Percentiles rank a stretch among this genome's conserved stretches.
Conservation (phyloP, 2,113 vertebrate genomes). For the Dicerorhinus sumatrensis region DNA sequence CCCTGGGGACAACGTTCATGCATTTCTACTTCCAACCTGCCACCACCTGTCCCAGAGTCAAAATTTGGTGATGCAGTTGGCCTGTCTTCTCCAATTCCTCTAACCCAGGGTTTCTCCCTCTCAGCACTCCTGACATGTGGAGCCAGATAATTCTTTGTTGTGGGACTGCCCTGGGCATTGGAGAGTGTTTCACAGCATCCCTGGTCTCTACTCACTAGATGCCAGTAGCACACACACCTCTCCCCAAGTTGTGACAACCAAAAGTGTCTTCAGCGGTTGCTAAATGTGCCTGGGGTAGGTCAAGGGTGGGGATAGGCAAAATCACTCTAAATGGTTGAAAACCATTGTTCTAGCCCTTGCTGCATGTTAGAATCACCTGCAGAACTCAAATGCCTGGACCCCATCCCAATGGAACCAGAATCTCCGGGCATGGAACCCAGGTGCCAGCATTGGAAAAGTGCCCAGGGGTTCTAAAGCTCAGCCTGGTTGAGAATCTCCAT, state of each 20-base stretch:
- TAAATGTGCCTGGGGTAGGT: too few species aligned
- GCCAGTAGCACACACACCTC: background rate
- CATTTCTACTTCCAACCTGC: background rate
- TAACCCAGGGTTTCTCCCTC: background rate
- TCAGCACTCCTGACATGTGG: background rate
- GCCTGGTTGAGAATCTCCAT: background rate
- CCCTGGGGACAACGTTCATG: fast-evolving
- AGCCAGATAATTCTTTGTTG: background rate
- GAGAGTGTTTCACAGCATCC: background rate
- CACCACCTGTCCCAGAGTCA: background rate
- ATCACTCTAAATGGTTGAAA: background rate
- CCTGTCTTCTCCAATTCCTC: background rate
- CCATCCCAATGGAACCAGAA: background rate
- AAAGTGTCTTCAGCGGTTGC: background rate
- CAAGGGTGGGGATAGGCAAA: background rate
- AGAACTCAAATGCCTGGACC: background rate
- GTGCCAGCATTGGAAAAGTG: background rate
- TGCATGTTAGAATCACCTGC: background rate
- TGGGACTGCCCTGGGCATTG: fast-evolving
- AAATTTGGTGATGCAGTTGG: background rate
- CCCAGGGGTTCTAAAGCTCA: too few species aligned
- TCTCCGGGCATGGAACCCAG: background rate
- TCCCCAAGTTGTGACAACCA: background rate
- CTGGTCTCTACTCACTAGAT: background rate
- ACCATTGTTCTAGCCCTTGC: background rate